phyloP scores from a whole-genome alignment of 2,888 invertebrate species.

The Fragum whitleyi region DNA sequence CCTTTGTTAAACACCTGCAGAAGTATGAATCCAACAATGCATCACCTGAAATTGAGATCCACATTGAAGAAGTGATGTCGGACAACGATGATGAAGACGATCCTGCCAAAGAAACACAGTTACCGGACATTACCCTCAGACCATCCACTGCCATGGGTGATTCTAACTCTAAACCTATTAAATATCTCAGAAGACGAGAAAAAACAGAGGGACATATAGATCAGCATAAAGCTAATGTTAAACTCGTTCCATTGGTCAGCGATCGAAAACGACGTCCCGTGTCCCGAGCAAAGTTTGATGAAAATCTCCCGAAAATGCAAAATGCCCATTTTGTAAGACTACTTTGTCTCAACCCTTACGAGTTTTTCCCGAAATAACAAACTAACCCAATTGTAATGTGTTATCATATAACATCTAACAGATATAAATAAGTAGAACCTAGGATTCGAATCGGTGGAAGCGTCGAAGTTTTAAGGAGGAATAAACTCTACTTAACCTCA shows the following conservation, averaged over 20 bases:
- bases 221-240: constrained; percentile 20
- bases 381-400: background rate
- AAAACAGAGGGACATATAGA: constrained; percentile 37
- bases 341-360: background rate
- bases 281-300: constrained; percentile 56
- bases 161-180: constrained; percentile 24
- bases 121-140: constrained; percentile 47
- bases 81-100: constrained; percentile 3
- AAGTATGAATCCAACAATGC: constrained; percentile 2
- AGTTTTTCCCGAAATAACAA: background rate
- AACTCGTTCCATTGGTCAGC: constrained; percentile 37
- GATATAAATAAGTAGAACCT: too few species aligned
- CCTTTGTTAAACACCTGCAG: background rate
- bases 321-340: constrained; percentile 54
- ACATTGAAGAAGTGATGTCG: background rate
- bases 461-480: too few species aligned
- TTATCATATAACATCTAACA: too few species aligned
- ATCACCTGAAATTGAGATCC: constrained; percentile 9
- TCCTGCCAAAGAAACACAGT: constrained; percentile 30
- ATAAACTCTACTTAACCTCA: too few species aligned
- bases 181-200: constrained; percentile 40
- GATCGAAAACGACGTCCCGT: constrained; percentile 43
- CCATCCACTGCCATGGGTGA: constrained; percentile 32
- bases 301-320: constrained; percentile 43
- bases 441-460: too few species aligned